Base-by-base conservation (phyloP, 2,797 vertebrate genomes). In the Diplodus puntazzo region DNA sequence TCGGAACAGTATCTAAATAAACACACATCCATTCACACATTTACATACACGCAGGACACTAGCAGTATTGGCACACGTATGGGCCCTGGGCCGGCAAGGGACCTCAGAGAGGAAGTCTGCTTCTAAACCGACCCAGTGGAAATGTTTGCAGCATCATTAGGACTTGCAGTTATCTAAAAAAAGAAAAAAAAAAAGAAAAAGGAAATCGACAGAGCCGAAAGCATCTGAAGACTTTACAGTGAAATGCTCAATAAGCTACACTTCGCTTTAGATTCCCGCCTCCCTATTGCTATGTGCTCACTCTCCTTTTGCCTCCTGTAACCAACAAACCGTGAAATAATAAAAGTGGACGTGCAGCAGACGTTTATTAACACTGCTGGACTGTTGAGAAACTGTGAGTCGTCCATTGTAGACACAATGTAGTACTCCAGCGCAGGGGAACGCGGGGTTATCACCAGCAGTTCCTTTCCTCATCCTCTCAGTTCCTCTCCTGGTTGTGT, bases 61-160 rank as follows among this genome's bases (percentile, higher is more conserved):
- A 53, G 59, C 64, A 80, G 60, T 70, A 69, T 78, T 85, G 69
- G 83, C 75, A 79, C 74, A 58, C 65, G 69, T 27, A 79, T 54
- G 67, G 79, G 77, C 77, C 79, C 85, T 79, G 79, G 84, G 76
- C 70, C 86, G 83, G 86, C 85, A 81, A 86, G 82, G 82, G 79
- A 85, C 87, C 75, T 68, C 58, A 64, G 45, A 70, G 43, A 82
- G 69, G 65, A 82, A 39, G 27, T 75, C 76, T 64, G 58, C 63
- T 79, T 61, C 66, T 78, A 57, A 65, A 74, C 66, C 59, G 77
- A 81, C 67, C 79, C 57, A 84, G 53, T 91, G 80, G 57, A 88
- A 87, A 87, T 73, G 64, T 85, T 84, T 89, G 88, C 92, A 93
- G 93, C 90, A 92, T 88, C 80, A 78, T 88, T 81, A 89, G 82